Base-by-base conservation (phyloP, 2,797 vertebrate species). In the Megaceryle alcyon region DNA sequence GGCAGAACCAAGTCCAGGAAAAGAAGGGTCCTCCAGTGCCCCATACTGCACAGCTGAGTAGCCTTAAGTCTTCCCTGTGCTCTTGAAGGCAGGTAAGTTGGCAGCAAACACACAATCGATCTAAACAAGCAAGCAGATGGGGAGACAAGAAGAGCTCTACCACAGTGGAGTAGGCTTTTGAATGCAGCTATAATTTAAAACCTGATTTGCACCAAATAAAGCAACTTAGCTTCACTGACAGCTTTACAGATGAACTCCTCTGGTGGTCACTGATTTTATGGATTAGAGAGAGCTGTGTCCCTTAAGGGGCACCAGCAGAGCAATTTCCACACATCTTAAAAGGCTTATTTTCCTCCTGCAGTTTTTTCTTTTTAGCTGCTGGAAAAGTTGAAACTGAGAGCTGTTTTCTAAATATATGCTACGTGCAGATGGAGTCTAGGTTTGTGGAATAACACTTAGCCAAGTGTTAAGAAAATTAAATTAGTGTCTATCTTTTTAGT, bases 371-470 rank as follows among this genome's bases (percentile, higher is more conserved):
- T 87, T 89, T 54, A 80, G 60, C 75, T 93, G 51, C 86, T 56
- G 46, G 65, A 49, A 76, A 85, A 85, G 53, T 53, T 87, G 73
- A 87, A 95, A 92, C 37, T 14, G 29, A 96, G 94, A 97, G 54
- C 86, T 96, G 86, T 85, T 96, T 94, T 86, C 94, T 92, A 95
- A 93, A 96, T 96, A 96, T 95, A 91, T 0, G 7, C 49, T 61
- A 81, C 49, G 54, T 51, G 61, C 94, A 96, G 92, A 96, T 96
- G 94, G 96, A 89, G 83, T 92, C 88, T 94, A 77, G 61, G 43
- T 87, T 94, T 97, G 96, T 96, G 94, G 90, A 91, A 88, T 96
- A 96, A 96, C 95, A 95, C 90, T 95, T 94, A 85, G 69, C 69
- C 49, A 96, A 95, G 88, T 90, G 94, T 31, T 88, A 95, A 93